Percentiles rank a stretch among this genome's conserved stretches.
These are phyloP conservation scores for Hormaphis cornu DNA, from an alignment of 1,140 invertebrate genomes.

Conservation along the genomic window DNA sequence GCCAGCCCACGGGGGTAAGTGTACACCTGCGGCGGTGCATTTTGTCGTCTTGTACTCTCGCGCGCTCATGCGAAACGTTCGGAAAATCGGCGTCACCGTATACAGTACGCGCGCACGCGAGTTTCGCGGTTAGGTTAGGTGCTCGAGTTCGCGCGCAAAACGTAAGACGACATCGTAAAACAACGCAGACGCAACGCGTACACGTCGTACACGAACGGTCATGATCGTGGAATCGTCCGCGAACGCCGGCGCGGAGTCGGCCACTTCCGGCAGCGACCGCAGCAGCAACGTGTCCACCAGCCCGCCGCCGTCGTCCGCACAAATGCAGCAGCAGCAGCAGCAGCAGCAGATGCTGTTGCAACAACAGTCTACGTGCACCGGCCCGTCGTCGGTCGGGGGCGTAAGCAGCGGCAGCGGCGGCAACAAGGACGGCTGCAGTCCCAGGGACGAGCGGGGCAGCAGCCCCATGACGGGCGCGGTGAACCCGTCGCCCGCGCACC, in stretches of 20 bases:
- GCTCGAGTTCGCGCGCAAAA: too few relatives aligned
- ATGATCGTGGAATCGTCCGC: conserved; percentile 40
- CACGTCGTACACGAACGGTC: background rate
- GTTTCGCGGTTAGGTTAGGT: too few relatives aligned
- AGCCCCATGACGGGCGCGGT: conserved; percentile 41
- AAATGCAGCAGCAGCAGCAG: conserved; percentile 43
- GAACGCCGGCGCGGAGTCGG: conserved; percentile 38
- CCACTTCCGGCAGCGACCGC: conserved; percentile 42
- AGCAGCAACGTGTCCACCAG: conserved; percentile 45
- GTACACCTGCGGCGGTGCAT: too few relatives aligned
- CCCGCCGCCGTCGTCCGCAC: conserved; percentile 45
- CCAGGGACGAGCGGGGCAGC: conserved; percentile 34
- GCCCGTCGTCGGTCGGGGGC: conserved; percentile 44
- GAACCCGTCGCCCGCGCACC: conserved; percentile 33
- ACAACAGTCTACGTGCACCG: conserved; percentile 39
- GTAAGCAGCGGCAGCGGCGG: conserved; percentile 14
- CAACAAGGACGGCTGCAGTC: conserved; percentile 34
- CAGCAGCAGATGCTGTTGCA: conserved; percentile 41
- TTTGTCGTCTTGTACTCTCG: too few relatives aligned
- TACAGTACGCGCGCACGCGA: too few relatives aligned
- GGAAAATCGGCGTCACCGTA: too few relatives aligned
- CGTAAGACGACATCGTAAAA: too few relatives aligned
- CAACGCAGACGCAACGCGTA: background rate
- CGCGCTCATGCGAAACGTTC: background rate
- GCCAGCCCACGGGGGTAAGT: too few relatives aligned